Evolutionary conservation across 2,797 vertebrate genomes (phyloP).

Genomic region (Galago senegalensis): DNA sequence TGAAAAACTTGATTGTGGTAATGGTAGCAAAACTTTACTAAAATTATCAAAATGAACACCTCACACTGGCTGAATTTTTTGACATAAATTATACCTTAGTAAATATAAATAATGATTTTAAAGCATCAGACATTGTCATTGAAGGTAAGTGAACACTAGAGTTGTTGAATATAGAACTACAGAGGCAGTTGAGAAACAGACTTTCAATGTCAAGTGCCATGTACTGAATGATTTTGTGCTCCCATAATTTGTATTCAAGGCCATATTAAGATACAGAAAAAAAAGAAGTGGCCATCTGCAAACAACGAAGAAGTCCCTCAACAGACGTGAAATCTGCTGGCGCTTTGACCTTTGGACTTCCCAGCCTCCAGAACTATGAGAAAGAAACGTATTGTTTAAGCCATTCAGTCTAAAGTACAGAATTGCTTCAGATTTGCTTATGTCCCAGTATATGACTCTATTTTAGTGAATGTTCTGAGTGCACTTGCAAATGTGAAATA

Average conservation of each 20-base stretch:
- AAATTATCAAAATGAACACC: neutral
- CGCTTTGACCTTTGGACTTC: neutral
- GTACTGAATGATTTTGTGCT: neutral
- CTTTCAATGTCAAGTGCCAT: neutral
- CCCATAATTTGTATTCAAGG: neutral
- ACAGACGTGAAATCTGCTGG: neutral
- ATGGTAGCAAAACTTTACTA: neutral
- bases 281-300: neutral
- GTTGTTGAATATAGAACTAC: neutral
- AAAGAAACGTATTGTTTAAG: neutral
- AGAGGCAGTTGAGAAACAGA: neutral
- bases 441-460: neutral
- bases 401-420: neutral
- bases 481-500: constrained; percentile 42
- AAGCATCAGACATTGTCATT: neutral
- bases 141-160: neutral
- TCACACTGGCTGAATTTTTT: neutral
- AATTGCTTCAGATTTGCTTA: constrained; percentile 22
- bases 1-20: neutral
- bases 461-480: constrained; percentile 7
- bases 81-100: neutral
- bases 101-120: neutral
- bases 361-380: neutral
- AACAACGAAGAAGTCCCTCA: neutral
- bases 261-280: neutral